These are phyloP conservation scores for Apocrypta bakeri DNA, from an alignment of 1,140 invertebrate genomes.

Conservation along the genomic window DNA sequence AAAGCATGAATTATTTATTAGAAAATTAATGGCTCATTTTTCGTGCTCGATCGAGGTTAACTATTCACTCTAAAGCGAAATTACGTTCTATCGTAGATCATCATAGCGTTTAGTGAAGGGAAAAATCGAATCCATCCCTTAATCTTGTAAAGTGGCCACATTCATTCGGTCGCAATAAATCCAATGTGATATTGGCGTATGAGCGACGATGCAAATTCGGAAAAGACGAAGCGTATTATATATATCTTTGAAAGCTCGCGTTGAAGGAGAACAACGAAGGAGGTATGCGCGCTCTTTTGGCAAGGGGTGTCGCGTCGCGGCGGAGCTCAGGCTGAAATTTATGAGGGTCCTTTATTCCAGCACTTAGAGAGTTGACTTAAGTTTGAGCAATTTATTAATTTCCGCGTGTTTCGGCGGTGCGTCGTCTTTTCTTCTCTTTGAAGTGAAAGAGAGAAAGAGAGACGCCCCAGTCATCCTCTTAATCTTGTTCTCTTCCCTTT, in stretches of 20 bases:
- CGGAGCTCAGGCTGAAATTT: constrained; percentile 65
- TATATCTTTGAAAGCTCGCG: neutral
- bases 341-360: constrained; percentile 66
- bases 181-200: neutral
- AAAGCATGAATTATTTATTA: neutral
- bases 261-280: neutral
- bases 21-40: neutral
- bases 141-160: constrained; percentile 22
- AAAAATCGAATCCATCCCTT: constrained; percentile 31
- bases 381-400: constrained; percentile 72
- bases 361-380: constrained; percentile 64
- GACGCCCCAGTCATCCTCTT: constrained; percentile 46
- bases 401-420: constrained; percentile 60
- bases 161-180: constrained; percentile 12
- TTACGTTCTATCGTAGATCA: neutral
- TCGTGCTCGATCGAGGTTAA: neutral
- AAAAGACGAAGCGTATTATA: constrained; percentile 24
- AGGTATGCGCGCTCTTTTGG: constrained; percentile 20
- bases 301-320: constrained; percentile 47
- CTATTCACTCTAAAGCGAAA: neutral
- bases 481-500: constrained; percentile 38
- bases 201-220: neutral
- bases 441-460: neutral
- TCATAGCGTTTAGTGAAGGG: neutral
- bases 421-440: constrained; percentile 40